Percentiles rank a stretch among this genome's conserved stretches.
These are phyloP conservation scores for Argyresthia albistria DNA, from an alignment of 2,888 invertebrate genomes.

Conservation along the genomic window DNA sequence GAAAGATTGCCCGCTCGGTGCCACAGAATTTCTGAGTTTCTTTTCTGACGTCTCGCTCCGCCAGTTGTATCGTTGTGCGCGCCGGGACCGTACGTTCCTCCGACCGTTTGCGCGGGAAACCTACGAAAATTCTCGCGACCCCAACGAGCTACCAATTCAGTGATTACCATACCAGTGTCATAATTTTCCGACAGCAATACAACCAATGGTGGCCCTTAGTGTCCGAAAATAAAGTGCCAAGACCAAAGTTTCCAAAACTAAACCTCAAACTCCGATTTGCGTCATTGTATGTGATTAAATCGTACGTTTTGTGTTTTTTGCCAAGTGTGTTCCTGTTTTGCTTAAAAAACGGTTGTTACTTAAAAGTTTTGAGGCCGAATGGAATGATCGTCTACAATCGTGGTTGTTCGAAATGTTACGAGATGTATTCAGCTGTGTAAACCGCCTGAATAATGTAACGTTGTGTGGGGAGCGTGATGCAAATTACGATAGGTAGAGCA, in stretches of 20 bases:
- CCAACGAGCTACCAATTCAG: too few species aligned
- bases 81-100: constrained; percentile 28
- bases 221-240: not conserved
- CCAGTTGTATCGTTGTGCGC: constrained; percentile 28
- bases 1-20: too few species aligned
- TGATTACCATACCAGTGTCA: too few species aligned
- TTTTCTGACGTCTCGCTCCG: not conserved
- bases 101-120: constrained; percentile 41
- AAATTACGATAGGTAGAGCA: constrained; percentile 18
- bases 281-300: not conserved
- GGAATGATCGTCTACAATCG: not conserved
- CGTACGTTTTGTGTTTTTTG: not conserved
- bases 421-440: constrained; percentile 28
- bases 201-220: too few species aligned
- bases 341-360: not conserved
- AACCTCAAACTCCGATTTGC: not conserved
- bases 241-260: not conserved
- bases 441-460: constrained; percentile 24
- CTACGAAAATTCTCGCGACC: not conserved
- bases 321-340: not conserved
- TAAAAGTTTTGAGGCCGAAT: not conserved
- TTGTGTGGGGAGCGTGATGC: constrained; percentile 18
- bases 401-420: not conserved
- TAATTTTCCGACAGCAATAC: too few species aligned
- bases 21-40: not conserved